These are phyloP conservation scores for Nothoprocta pentlandii DNA, from an alignment of 2,113 vertebrate species.

Conservation along the genomic window DNA sequence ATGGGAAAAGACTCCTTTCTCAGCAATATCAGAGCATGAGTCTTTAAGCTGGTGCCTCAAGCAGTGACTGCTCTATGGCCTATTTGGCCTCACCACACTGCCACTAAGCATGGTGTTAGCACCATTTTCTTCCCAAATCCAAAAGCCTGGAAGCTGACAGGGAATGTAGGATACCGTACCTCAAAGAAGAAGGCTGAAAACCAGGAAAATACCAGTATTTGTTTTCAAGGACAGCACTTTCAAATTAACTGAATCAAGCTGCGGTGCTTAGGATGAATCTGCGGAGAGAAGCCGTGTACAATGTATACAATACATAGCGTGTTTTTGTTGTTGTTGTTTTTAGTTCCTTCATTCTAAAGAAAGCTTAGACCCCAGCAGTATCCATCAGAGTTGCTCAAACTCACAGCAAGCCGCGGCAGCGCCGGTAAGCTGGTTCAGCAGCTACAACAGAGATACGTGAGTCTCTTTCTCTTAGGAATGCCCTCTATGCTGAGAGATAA, in stretches of 20 bases:
- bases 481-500: neutral
- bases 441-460: neutral
- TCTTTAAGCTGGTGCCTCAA: neutral
- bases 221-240: neutral
- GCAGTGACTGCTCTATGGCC: neutral
- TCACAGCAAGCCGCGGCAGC: neutral
- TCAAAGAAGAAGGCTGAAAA: neutral
- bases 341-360: neutral
- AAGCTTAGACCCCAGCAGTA: neutral
- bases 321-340: neutral
- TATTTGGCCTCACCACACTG: neutral
- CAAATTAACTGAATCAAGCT: neutral
- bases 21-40: neutral
- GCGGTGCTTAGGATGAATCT: neutral
- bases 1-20: neutral
- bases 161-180: neutral
- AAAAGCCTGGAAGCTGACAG: neutral
- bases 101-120: neutral
- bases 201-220: neutral
- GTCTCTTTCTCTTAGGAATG: neutral
- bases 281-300: neutral
- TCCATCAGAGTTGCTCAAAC: neutral
- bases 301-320: neutral
- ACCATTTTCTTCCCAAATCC: neutral
- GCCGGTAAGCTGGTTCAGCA: neutral